Base-by-base conservation (phyloP, 2,113 vertebrate genomes). In the Scomber japonicus region DNA sequence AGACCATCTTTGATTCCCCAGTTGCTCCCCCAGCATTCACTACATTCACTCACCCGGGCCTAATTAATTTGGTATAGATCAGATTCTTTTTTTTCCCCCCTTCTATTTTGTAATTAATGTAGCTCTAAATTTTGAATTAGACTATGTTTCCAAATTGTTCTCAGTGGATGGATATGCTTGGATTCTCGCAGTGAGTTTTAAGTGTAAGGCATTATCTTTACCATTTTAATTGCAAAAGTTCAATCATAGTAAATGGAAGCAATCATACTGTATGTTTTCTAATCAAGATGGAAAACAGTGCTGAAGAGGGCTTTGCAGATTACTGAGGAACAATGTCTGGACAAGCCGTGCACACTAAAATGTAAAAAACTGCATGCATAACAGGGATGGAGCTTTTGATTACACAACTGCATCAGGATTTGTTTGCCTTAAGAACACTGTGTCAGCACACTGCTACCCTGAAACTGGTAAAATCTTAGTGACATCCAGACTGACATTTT, bases 61-160 rank as follows among this genome's bases (percentile, higher is more conserved):
- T 90, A 89, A 91, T 92, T 91, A 70, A 87, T 91, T 89, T 80
- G 76, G 62, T 86, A 73, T 81, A 88, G 85, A 88, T 89, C 88
- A 77, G 75, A 81, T 89, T 76, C 30, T 64, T 77, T 70, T 68
- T 73, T 17, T 49, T 55, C 77, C 6, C 31, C 27, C 21, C 40
- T 64, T 31, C 27, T 66, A 68, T 67, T 88, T 82, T 70, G 45
- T 86, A 83, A 90, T 91, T 86, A 85, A 91, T 80, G 46, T 78
- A 69, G 81, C 62, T 70, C 50, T 71, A 81, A 91, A 88, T 81
- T 82, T 84, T 72, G 68, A 90, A 89, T 88, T 27, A 48, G 56
- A 48, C 54, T 15, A 15, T 56, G 65, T 77, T 64, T 82, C 45
- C 45, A 81, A 62, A 65, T 54, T 56, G 54, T 75, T 65, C 71